A percentile compares a stretch with the other conserved stretches of the same genome.
These are phyloP conservation scores for Rhysida immarginata DNA, from an alignment of 1,140 invertebrate species.

Conservation along the genomic window DNA sequence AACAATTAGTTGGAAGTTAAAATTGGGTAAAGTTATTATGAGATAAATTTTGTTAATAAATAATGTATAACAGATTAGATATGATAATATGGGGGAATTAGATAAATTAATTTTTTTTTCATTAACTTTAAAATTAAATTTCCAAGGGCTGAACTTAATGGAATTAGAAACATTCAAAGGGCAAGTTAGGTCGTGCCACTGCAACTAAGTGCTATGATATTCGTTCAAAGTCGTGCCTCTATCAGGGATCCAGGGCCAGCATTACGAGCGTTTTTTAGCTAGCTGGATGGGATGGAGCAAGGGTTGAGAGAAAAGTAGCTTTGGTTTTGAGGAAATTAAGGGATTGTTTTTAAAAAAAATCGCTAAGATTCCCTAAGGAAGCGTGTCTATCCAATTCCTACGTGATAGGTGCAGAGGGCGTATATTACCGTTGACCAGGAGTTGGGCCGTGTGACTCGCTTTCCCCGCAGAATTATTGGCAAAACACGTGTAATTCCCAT, in stretches of 20 bases:
- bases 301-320: neutral
- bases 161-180: neutral
- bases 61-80: neutral
- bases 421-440: conserved; percentile 39
- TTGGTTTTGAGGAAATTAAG: neutral
- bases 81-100: neutral
- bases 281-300: neutral
- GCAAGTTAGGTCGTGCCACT: conserved; percentile 1
- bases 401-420: conserved; percentile 4
- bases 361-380: conserved; percentile 14
- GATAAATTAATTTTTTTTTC: neutral
- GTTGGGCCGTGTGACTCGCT: conserved; percentile 40
- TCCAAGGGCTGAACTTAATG: neutral
- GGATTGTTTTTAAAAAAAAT: conserved; percentile 10
- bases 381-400: conserved; percentile 7
- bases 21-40: no score
- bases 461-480: conserved; percentile 40
- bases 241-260: neutral
- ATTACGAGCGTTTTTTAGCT: neutral
- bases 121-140: neutral
- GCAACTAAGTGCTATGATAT: conserved; percentile 7
- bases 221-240: conserved; percentile 4
- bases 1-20: no score
- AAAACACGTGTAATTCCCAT: conserved; percentile 76
- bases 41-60: no score